Base-by-base conservation (phyloP, 2,797 vertebrate genomes). In the Lutra lutra region DNA sequence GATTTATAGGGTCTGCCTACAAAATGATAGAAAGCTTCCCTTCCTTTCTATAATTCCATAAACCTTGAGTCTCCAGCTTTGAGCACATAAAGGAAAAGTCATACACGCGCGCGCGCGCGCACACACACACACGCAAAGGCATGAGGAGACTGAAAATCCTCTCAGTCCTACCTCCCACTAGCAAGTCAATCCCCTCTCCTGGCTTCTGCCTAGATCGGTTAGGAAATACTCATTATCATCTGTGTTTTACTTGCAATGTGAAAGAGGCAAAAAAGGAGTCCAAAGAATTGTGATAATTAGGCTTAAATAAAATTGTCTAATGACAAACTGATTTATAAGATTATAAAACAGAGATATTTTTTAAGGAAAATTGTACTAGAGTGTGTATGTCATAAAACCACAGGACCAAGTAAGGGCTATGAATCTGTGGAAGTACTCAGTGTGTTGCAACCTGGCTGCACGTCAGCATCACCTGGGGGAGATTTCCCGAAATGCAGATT, bases 321-420 rank as follows among this genome's bases (percentile, higher is more conserved):
- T 75, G 54, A 43, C 29, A 91, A 72, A n/a, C 1, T 23, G 14
- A 68, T 78, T 73, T 87, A 58, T 72, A 86, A 68, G 18, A 54
- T 83, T 62, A 88, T 48, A 46, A 91, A 91, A 25, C 79, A 85
- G 66, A 88, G 56, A 23, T 85, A 60, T 27, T 21, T 95, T 95
- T 91, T 14, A 43, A 79, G 18, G 10, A 83, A 60, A 91, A 82
- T 25, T 70, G 32, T 48, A 70, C 18, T 46, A 7, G 2, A 68
- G 21, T 40, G 38, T 66, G 2, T 56, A 29, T 73, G 32, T 29
- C 58, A 21, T 72, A 29, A 84, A 88, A 85, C 58, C 46, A 5
- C 7, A 93, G 14, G 54, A 51, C 12, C 7, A 58, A 86, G 43
- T 54, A 86, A 91, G 60, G 27, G 10, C 35, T 87, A 25, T 82